A percentile compares a stretch with the other conserved stretches of the same genome.
Conservation (phyloP, 2,797 vertebrate species). For the Pempheris klunzingeri region DNA sequence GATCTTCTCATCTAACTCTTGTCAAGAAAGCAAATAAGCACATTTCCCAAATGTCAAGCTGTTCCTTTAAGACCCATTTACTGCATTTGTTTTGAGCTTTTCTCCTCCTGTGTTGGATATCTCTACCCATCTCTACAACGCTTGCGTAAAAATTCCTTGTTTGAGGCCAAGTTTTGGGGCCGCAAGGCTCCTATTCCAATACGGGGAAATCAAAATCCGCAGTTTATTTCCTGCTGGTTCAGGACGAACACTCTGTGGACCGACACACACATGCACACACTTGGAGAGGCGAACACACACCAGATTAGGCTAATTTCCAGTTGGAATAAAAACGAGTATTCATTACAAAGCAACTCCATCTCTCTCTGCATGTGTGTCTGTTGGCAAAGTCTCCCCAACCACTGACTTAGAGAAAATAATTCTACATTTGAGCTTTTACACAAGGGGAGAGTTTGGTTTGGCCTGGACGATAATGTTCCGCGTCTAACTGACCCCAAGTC, state of each 20-base stretch:
- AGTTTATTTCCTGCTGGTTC: conserved; percentile 69
- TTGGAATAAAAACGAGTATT: conserved; percentile 68
- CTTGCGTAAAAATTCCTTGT: conserved; percentile 48
- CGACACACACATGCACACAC: conserved; percentile 32
- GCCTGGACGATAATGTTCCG: conserved; percentile 63
- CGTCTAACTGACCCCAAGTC: conserved; percentile 64
- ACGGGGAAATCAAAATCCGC: conserved; percentile 65
- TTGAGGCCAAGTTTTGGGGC: conserved; percentile 59
- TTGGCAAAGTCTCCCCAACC: conserved; percentile 65
- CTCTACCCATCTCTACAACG: conserved; percentile 34
- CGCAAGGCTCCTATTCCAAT: conserved; percentile 53
- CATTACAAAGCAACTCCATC: conserved; percentile 56
- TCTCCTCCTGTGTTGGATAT: conserved; percentile 13
- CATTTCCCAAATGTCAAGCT: background rate
- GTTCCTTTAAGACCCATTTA: background rate
- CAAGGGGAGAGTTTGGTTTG: conserved; percentile 67
- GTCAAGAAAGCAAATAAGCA: background rate
- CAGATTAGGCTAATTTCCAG: conserved; percentile 67
- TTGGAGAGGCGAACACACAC: conserved; percentile 50
- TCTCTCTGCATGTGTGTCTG: conserved; percentile 32
- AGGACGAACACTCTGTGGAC: conserved; percentile 38
- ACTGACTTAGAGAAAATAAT: conserved; percentile 67
- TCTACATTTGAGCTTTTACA: conserved; percentile 66
- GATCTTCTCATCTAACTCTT: background rate
- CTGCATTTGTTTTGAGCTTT: conserved; percentile 14